Base-by-base conservation (phyloP, 2,113 vertebrate species). In the Chinchilla lanigera region DNA sequence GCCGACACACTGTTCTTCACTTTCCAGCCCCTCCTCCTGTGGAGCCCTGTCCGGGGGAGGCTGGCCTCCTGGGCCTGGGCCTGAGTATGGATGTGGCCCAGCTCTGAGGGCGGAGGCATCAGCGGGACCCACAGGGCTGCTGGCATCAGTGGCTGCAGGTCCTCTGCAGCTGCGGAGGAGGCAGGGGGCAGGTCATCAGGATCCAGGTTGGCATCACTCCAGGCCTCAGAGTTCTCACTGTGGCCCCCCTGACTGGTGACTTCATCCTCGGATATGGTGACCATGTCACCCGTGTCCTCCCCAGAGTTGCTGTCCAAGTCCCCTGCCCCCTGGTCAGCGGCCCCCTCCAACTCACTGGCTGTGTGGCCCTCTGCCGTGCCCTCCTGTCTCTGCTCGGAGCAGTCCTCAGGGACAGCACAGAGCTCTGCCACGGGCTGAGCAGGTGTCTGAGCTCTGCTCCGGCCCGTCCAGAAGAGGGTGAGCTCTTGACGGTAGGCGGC, bases 381-480 rank as follows among this genome's bases (percentile, higher is more conserved):
- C 30, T 71, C 67, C 69, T 14, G 86, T 41, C 73, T 92, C 81
- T 73, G 63, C 65, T 67, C 61, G 3, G 54, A n/a, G 65, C 33
- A 38, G 5, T 0, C 20, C 0, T 41, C 33, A 41, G 71, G 90
- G 35, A 20, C 24, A 0, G 8, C 0, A 14, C 11, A 2, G 60
- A 61, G 50, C 96, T 97, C 94, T 98, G 97, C 94, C 98, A 89
- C 95, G 89, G 96, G 96, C 98, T 85, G 56, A 65, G 89, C 2
- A 2, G 41, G 8, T 77, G 19, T 63, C 86, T 98, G 96, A 98
- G 97, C 98, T 98, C 98, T 99, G 98, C 98, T 97, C 97, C 98
- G 98, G 95, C 99, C 99, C 17, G 97, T 99, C 99, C 99, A 99
- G 98, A 99, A 99, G 12, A 98, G 98, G 85, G 96, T 95, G 77